phyloP scores from a whole-genome alignment of 2,797 vertebrate genomes.

The Enteromius viviparus region DNA sequence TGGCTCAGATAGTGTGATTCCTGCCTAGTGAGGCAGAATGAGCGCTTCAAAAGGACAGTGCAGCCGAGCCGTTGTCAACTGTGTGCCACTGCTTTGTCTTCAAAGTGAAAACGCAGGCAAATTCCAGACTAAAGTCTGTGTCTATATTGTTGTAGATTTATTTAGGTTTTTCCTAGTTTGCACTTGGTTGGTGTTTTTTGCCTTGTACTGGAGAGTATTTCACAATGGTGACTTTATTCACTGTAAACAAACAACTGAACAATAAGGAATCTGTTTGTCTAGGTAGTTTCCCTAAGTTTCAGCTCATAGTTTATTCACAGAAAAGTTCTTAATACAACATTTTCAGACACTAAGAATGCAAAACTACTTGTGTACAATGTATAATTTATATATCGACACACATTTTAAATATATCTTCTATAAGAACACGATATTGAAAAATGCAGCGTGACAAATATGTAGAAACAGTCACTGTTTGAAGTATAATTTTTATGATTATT shows the following conservation, averaged over 20 bases:
- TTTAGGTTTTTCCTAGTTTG: slow-evolving; percentile 41
- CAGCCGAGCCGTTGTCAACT: slow-evolving; percentile 47
- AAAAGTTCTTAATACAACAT: background rate
- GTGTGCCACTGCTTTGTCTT: slow-evolving; percentile 57
- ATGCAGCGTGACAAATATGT: background rate
- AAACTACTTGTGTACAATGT: background rate
- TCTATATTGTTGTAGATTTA: slow-evolving; percentile 58
- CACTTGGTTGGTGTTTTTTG: slow-evolving; percentile 41
- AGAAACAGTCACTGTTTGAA: background rate
- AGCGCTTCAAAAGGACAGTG: slow-evolving; percentile 46
- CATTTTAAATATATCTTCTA: background rate
- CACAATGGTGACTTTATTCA: slow-evolving; percentile 9
- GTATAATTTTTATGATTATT: background rate
- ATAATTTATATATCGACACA: background rate
- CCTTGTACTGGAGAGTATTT: slow-evolving; percentile 29
- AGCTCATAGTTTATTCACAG: background rate
- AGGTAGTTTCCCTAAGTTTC: background rate
- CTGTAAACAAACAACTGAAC: slow-evolving; percentile 39
- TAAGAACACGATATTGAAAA: background rate
- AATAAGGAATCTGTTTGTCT: background rate
- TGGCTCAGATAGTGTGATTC: slow-evolving; percentile 1
- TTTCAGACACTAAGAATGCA: background rate
- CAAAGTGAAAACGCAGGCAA: slow-evolving; percentile 63
- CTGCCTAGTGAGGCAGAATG: slow-evolving; percentile 54
- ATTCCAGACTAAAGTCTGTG: slow-evolving; percentile 59